Conservation (phyloP, 1,140 invertebrate species). For the Halyomorpha halys region DNA sequence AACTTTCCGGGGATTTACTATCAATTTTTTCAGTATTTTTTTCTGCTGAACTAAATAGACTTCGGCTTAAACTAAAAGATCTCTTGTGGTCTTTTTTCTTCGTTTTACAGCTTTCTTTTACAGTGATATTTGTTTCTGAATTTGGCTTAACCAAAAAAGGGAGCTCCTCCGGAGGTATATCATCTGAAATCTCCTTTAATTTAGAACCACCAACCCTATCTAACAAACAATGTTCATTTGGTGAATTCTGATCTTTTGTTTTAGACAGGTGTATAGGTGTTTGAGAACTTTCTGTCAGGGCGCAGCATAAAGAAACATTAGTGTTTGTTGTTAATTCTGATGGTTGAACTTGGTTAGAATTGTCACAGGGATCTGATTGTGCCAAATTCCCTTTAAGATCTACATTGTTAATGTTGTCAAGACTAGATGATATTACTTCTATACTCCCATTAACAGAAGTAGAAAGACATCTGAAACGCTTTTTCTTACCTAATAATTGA, state of each 20-base stretch:
- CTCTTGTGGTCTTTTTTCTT: conserved; percentile 27
- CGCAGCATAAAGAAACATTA: conserved; percentile 32
- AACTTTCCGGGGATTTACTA: conserved; percentile 23
- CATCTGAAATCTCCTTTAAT: conserved; percentile 32
- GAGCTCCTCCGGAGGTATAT: conserved; percentile 21
- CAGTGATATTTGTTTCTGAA: conserved; percentile 13
- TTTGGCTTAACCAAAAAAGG: conserved; percentile 19
- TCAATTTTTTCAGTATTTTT: conserved; percentile 21
- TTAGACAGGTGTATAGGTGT: conserved; percentile 25
- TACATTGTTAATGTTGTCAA: not conserved
- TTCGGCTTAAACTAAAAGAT: conserved; percentile 29
- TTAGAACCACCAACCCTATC: conserved; percentile 30
- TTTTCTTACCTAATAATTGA: conserved; percentile 23
- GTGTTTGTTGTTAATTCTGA: conserved; percentile 26
- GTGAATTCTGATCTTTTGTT: conserved; percentile 18
- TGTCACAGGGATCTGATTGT: not conserved
- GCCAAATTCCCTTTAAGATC: not conserved
- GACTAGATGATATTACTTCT: conserved; percentile 11
- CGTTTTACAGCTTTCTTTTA: not conserved
- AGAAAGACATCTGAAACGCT: conserved; percentile 26
- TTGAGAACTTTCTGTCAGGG: conserved; percentile 30
- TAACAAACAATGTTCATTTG: conserved; percentile 22
- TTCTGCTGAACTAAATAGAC: conserved; percentile 21
- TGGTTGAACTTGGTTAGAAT: not conserved
- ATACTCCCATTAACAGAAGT: conserved; percentile 17